These are phyloP conservation scores for Epiblema foenella DNA, from an alignment of 2,888 invertebrate species.

Conservation along the genomic window DNA sequence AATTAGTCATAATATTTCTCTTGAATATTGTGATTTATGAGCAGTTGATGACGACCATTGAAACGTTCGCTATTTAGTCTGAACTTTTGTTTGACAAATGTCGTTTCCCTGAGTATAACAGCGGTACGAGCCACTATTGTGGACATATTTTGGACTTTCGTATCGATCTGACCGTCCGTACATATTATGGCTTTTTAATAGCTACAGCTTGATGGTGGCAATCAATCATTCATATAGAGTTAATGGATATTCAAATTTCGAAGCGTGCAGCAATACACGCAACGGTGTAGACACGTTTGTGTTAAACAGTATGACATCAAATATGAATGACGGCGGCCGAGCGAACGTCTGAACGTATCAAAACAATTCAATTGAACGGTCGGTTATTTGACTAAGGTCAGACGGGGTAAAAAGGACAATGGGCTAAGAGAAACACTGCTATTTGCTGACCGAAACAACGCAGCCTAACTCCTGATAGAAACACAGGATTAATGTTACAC, in stretches of 20 bases:
- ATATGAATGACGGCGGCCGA: constrained; percentile 27
- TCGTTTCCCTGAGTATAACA: not conserved
- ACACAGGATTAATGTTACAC: too few species aligned
- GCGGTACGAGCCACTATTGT: constrained; percentile 11
- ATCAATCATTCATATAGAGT: constrained; percentile 40
- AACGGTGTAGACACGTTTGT: constrained; percentile 18
- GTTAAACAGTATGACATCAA: constrained; percentile 30
- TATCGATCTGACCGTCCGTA: constrained; percentile 22
- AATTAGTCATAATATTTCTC: constrained; percentile 20
- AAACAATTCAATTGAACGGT: constrained; percentile 4
- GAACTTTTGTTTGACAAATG: constrained; percentile 12
- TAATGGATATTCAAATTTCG: constrained; percentile 38
- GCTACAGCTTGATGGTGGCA: constrained; percentile 25
- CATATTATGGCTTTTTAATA: constrained; percentile 37
- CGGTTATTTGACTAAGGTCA: constrained; percentile 14
- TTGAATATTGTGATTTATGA: constrained; percentile 19
- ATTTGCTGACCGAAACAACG: not conserved
- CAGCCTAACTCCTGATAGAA: too few species aligned
- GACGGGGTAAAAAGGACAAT: constrained; percentile 1
- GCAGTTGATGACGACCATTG: constrained; percentile 3
- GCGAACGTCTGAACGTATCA: not conserved
- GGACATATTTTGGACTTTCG: constrained; percentile 14
- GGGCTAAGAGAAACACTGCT: not conserved
- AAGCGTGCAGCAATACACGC: constrained; percentile 32
- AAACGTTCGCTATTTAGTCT: constrained; percentile 8